A percentile compares a stretch with the other conserved stretches of the same genome.
Evolutionary conservation across 2,797 vertebrate species (phyloP).

Genomic region (Harpagifer antarcticus): DNA sequence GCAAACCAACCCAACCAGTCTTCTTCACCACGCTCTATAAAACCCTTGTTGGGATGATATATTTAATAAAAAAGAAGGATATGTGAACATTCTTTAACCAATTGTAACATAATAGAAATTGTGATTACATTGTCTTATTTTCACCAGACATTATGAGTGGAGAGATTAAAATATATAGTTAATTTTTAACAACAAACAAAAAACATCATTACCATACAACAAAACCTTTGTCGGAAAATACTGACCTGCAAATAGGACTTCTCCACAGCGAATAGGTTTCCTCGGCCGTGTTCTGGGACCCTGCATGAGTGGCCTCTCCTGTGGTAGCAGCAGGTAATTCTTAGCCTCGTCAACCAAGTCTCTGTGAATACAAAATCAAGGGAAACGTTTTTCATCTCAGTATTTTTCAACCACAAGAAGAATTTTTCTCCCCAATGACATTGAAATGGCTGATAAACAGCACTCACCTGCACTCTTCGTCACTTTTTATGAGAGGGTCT

Average conservation of each 20-base stretch:
- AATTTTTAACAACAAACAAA: no score
- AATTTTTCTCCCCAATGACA: neutral
- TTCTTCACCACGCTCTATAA: no score
- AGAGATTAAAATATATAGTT: no score
- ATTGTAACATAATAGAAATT: no score
- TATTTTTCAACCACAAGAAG: neutral
- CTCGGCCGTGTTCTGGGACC: constrained; percentile 95
- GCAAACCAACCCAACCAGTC: no score
- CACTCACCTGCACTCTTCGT: constrained; percentile 96
- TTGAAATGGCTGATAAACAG: neutral
- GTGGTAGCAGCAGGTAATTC: constrained; percentile 97
- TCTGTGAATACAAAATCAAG: constrained; percentile 73
- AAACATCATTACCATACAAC: no score
- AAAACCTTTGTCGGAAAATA: neutral
- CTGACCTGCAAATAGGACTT: constrained; percentile 97
- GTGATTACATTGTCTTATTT: no score
- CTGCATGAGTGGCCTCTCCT: constrained; percentile 98
- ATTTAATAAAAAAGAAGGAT: no score
- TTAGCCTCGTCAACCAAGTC: constrained; percentile 99
- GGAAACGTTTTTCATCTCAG: neutral
- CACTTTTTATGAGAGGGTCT: constrained; percentile 98
- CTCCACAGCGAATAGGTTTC: constrained; percentile 98
- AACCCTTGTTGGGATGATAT: no score
- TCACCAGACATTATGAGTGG: no score
- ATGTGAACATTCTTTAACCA: no score